A percentile compares a stretch with the other conserved stretches of the same genome.
phyloP scores from a whole-genome alignment of 2,113 vertebrate genomes.

The Ophthalmolycus amberensis region DNA sequence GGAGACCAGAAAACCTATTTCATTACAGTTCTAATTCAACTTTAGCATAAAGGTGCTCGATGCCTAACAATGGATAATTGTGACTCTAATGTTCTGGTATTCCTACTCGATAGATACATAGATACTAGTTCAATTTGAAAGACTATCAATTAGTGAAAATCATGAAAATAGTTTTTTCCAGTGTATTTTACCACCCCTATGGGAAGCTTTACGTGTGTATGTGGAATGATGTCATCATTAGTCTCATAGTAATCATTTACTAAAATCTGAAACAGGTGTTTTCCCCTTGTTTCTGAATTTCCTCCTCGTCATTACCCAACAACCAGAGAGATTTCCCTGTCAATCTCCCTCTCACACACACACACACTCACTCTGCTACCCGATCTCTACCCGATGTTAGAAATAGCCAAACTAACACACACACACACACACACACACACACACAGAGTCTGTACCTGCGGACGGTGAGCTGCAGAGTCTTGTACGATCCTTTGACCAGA shows the following conservation, averaged over 20 bases:
- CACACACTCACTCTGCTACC: background rate
- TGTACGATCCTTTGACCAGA: conserved; percentile 93
- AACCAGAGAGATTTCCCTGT: background rate
- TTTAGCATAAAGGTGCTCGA: background rate
- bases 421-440: conserved; percentile 27
- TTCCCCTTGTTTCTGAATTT: background rate
- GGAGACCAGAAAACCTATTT: background rate
- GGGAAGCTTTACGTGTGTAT: background rate
- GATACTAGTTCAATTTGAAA: background rate
- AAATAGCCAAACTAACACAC: conserved; percentile 1
- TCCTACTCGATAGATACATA: background rate
- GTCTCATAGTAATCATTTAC: too few relatives aligned
- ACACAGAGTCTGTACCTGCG: conserved; percentile 85
- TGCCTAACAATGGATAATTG: background rate
- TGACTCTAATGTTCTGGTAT: background rate
- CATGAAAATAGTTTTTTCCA: background rate
- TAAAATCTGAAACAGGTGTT: background rate
- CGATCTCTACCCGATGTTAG: background rate
- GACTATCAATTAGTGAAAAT: background rate
- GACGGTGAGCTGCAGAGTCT: conserved; percentile 88
- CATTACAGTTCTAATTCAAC: background rate
- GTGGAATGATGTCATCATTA: background rate
- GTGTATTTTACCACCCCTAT: background rate
- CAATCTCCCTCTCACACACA: background rate
- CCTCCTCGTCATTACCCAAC: background rate